Evolutionary conservation across 1,140 invertebrate genomes (phyloP), one percentile per base, ranked within the genome.

Genomic region (Caenorhabditis briggsae): DNA sequence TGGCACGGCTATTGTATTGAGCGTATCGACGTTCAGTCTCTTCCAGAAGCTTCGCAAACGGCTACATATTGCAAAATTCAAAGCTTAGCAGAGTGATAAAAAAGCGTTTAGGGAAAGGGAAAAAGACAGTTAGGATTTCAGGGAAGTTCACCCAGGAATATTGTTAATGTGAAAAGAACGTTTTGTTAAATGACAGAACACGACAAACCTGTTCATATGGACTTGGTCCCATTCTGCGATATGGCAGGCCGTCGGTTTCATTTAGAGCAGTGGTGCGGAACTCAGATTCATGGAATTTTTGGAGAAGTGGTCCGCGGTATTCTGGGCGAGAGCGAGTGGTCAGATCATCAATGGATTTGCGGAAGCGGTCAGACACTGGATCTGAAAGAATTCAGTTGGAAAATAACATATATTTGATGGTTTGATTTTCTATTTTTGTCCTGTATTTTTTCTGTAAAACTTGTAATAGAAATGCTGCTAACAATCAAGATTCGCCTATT

Each of bases 241-340:
- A 91, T 25, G 82, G 64, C 20, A 58, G 14, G 14, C 64, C 33
- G 61, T 88, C 88, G 23, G 83, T 85, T 23, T 78, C 70, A 53
- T 78, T 78, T 1, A 78, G n/a, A 23, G 70, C 70, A 46, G 83
- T 83, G 5, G 86, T 78, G 23, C 33, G 78, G 86, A 91, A 90
- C 43, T 92, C 91, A 20, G 90, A 89, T 41, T 88, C 88, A 64
- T 92, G 88, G 87, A 92, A 92, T 43, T 90, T 89, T 84, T 90
- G 90, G 53, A 92, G 90, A 55, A 92, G 86, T 9, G 91, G 91
- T 11, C 91, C 91, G 25, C 91, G 90, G 83, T 91, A 91, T 55
- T 92, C 91, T 20, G 86, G 64, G 7, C 82, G 82, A 23, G 84
- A 85, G 25, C 90, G 90, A 18, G 50, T n/a, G 33, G 70, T 55